Conservation (phyloP, 2,888 invertebrate species). For the Teleiodes luculella region DNA sequence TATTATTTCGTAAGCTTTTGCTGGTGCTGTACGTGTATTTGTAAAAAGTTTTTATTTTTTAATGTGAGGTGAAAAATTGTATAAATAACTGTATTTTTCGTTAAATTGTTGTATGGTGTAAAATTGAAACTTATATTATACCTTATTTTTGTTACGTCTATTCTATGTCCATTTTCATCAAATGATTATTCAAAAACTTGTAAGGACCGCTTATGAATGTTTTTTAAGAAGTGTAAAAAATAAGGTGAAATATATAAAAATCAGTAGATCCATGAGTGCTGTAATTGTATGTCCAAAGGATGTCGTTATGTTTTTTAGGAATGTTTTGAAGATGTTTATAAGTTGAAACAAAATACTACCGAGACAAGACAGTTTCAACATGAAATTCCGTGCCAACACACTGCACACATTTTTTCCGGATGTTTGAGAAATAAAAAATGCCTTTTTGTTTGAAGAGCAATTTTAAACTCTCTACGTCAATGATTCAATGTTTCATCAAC, state of each 20-base stretch:
- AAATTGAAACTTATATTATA: constrained; percentile 31
- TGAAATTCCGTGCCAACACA: constrained; percentile 73
- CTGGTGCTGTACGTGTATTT: constrained; percentile 59
- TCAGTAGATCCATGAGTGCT: constrained; percentile 71
- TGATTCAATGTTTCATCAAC: too few relatives aligned
- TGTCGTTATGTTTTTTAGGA: constrained; percentile 36
- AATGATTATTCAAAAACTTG: too few relatives aligned
- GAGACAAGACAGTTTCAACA: constrained; percentile 36
- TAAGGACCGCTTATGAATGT: too few relatives aligned
- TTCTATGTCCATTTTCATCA: too few relatives aligned
- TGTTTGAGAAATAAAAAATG: constrained; percentile 34
- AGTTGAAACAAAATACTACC: constrained; percentile 32
- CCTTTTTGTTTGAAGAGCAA: too few relatives aligned
- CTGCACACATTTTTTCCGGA: constrained; percentile 70
- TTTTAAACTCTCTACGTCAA: too few relatives aligned
- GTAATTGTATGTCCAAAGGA: constrained; percentile 50
- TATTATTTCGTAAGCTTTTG: constrained; percentile 56
- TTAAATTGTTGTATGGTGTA: constrained; percentile 27
- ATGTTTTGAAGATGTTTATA: constrained; percentile 22
- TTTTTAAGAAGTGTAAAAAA: constrained; percentile 16
- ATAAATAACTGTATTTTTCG: constrained; percentile 29
- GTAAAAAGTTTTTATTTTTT: constrained; percentile 36
- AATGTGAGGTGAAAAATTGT: constrained; percentile 34
- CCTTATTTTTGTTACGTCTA: constrained; percentile 37
- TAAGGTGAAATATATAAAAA: constrained; percentile 26